Conservation (phyloP, 2,888 invertebrate genomes). For the Stenolophus ochropezus region DNA sequence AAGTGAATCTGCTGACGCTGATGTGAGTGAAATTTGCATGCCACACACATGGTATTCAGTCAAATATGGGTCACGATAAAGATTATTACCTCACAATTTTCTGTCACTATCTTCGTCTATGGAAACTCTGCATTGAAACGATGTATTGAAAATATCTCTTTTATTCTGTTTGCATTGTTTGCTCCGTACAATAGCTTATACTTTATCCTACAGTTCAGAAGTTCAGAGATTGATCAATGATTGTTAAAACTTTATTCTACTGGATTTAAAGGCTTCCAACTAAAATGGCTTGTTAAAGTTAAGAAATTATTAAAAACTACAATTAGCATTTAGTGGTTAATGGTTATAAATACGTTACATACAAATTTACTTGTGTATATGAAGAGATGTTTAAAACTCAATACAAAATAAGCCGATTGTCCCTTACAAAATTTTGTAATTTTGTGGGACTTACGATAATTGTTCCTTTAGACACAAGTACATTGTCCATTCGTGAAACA, state of each 20-base stretch:
- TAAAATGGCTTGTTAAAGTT: too few species aligned
- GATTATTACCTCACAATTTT: neutral
- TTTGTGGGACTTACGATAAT: too few species aligned
- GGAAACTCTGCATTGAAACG: neutral
- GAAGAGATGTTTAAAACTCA: too few species aligned
- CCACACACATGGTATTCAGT: neutral
- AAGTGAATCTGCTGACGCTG: neutral
- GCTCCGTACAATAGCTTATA: neutral
- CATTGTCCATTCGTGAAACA: too few species aligned
- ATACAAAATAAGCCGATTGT: too few species aligned
- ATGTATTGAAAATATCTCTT: neutral
- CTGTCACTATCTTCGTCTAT: neutral
- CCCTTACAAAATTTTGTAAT: too few species aligned
- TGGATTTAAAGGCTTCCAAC: too few species aligned
- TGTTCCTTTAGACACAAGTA: too few species aligned
- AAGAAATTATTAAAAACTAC: too few species aligned
- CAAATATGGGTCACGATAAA: neutral
- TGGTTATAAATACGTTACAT: too few species aligned
- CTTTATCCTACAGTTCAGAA: neutral
- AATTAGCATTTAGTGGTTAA: too few species aligned
- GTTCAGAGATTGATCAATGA: neutral
- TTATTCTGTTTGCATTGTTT: neutral
- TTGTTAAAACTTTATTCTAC: neutral
- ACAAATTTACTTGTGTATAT: too few species aligned
- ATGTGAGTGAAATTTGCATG: neutral